Evolutionary conservation across 2,888 invertebrate genomes (phyloP), one percentile per base, ranked within the genome.

Genomic region (Drosophila subquinaria): DNA sequence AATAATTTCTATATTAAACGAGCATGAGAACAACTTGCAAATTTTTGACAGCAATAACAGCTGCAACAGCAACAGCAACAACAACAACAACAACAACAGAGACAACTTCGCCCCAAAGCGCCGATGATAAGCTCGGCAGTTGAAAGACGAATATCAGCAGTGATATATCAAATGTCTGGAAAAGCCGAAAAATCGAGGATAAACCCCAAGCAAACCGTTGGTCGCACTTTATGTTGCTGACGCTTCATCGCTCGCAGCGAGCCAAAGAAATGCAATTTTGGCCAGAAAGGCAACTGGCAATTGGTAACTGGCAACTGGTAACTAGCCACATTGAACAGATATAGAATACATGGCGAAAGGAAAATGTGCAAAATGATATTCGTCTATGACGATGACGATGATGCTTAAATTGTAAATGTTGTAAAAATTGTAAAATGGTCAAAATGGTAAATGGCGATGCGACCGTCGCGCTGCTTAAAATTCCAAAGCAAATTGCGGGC

Each of bases 1-100:
- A 90, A 84, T 87, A 89, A 90, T 90, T 89, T 89, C 88, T 89
- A 89, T 89, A 89, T 89, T 90, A 84, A 83, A 82, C 68, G 71
- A 72, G 64, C 73, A 68, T 87, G 88, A 84, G 79, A 87, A 84
- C 77, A 80, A 82, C 75, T 79, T 78, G 76, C 73, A 72, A 73
- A 78, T 83, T 79, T 83, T 79, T 76, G 81, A 76, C 80, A 79
- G 88, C 85, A 74, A 73, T 80, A 63, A 60, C 36, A 59, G 69
- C 69, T 63, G 76, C 77, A 53, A 38, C 52, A 27, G 2, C 47
- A 33, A 20, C 42, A 62, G 8, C 50, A 36, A 38, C 51, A 27
- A 27, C 23, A 42, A 20, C 51, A 23, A 40, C 62, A 30, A 27
- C 27, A 36, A 20, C 51, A 33, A 40, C 53, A 30, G 30, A 8